Conservation (phyloP, 2,113 vertebrate species). For the Campylorhamphus procurvoides region DNA sequence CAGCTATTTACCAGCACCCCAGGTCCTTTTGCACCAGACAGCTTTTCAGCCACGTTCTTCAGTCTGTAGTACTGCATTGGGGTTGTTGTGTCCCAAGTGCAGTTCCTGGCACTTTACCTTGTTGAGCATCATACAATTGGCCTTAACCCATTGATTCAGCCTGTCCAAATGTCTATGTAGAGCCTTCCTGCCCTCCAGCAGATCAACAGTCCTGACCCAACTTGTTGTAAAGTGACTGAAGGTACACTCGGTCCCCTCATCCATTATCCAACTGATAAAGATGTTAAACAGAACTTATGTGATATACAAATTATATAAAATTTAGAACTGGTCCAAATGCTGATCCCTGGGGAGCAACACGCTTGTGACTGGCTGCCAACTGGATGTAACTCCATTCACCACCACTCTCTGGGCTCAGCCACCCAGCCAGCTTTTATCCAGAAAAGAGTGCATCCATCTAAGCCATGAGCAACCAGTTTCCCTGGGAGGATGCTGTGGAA, state of each 20-base stretch:
- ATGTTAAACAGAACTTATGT: not conserved
- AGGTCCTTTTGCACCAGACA: not conserved
- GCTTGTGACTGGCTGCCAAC: not conserved
- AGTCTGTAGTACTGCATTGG: not conserved
- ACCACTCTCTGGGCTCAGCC: not conserved
- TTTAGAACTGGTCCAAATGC: rapidly evolving
- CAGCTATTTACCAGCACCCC: rapidly evolving
- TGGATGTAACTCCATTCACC: not conserved
- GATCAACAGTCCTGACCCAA: not conserved
- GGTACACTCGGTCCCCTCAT: rapidly evolving
- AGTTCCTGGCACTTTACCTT: not conserved
- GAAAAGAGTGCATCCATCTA: not conserved
- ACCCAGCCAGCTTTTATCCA: not conserved
- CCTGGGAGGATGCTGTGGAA: not conserved
- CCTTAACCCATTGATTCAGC: not conserved
- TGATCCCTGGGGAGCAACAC: not conserved
- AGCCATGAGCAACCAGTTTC: not conserved
- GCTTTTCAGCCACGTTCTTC: not conserved
- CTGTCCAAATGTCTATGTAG: not conserved
- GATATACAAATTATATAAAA: too few relatives aligned
- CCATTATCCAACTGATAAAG: not conserved
- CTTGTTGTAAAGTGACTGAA: not conserved
- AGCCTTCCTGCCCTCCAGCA: not conserved
- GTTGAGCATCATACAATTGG: rapidly evolving
- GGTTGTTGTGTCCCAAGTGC: not conserved